Base-by-base conservation (phyloP, 2,797 vertebrate species). In the Tarsius wallacei region DNA sequence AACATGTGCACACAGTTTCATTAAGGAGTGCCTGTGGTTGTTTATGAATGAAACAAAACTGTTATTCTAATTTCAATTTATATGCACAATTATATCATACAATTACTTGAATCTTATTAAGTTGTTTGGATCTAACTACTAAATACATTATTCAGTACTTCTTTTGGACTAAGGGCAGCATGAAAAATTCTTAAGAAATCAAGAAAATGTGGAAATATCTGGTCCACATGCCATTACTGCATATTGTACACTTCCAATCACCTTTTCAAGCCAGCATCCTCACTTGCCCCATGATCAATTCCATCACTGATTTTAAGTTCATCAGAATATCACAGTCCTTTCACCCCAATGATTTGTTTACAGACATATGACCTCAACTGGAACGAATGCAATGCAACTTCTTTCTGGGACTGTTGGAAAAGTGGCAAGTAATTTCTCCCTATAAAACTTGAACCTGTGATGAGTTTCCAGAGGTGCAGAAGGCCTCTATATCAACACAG, bases 141-240 rank as follows among this genome's bases (percentile, higher is more conserved):
- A 82, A 88, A 95, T 82, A 78, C 76, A 83, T 78, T 21, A 70
- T 36, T 89, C 51, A 13, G 9, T 87, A 49, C 73, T 88, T 94
- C 24, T 82, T 90, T 94, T 63, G 42, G n/a, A 82, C 22, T 47
- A 1, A 4, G 0, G 0, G 17, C n/a, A 93, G 7, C 15, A 33
- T 70, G 36, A 85, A 91, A 94, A 53, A 57, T 63, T 86, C 57
- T 33, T 63, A 68, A 66, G 76, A 89, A 93, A 71, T 16, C 7
- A 81, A 90, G 87, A 97, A 57, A 42, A 87, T 66, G 90, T 94
- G 59, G 82, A 64, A 93, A 78, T 9, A n/a, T 66, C 81, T 88
- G 33, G 12, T 77, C n/a, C 2, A 77, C 42, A 81, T 89, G 2
- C 36, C 87, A 42, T 55, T 16, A n/a, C 42, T 68, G 8, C 9